Base-by-base conservation (phyloP, 2,113 vertebrate species). In the Nibea albiflora region DNA sequence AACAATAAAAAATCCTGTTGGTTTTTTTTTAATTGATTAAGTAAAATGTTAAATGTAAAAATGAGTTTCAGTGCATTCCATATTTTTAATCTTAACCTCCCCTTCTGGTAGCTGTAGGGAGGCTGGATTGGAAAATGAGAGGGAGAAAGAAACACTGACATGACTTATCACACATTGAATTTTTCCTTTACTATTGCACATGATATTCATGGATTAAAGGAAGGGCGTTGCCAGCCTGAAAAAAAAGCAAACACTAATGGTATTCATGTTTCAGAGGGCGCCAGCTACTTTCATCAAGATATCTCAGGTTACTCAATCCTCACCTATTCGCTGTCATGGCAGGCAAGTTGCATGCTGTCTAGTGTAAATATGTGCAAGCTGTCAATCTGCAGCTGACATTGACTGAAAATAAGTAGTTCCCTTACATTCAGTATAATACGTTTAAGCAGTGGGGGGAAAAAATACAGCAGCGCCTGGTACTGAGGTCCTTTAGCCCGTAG, bases 301-400 rank as follows among this genome's bases (percentile, higher is more conserved):
- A 75, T 87, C 84, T 64, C 22, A 1, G 76, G 69, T 76, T 71
- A 75, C 28, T 81, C 56, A 39, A 50, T 78, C 70, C 65, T 73
- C 57, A 53, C 69, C 84, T 80, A 54, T 81, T 82, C 4, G 1
- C 69, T 57, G 77, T 60, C 44, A 65, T 47, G 22, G 77, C 77
- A 49, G 49, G 50, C 50, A 74, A n/a, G 57, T 56, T 64, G 16
- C 64, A 22, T 5, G 17, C 60, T 47, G 70, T 62, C 56, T 60
- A 26, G 73, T 89, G 73, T 85, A 79, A 75, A 80, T 84, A 81
- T 75, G 73, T 68, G 78, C 35, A 62, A 28, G 49, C 61, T 78
- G 44, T 81, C 76, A 71, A 71, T 53, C 56, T 80, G 84, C 58
- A 49, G 57, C 61, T 46, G 74, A 42, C 64, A 19, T 57, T 66